phyloP scores from a whole-genome alignment of 2,797 vertebrate species.

The Hafferia zeledoni region DNA sequence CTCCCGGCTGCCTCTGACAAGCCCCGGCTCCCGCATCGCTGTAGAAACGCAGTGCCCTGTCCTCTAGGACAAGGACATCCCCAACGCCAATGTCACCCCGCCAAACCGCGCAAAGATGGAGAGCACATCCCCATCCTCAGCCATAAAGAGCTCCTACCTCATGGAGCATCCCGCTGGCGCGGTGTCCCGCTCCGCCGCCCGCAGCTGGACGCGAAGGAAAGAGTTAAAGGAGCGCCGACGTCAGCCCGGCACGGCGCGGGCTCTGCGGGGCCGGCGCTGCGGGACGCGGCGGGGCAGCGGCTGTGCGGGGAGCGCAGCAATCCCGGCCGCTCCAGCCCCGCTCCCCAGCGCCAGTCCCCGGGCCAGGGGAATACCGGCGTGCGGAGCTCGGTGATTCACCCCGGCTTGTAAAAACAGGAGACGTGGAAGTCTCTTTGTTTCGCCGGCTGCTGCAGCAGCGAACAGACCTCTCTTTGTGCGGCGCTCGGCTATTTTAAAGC shows the following conservation, averaged over 20 bases:
- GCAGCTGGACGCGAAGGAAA: neutral
- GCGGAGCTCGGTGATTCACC: constrained; percentile 39
- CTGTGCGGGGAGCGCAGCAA: no score
- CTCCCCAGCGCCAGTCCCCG: neutral
- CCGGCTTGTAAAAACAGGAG: constrained; percentile 51
- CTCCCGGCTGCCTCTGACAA: neutral
- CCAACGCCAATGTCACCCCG: neutral
- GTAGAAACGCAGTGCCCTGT: neutral
- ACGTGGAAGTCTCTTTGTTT: constrained; percentile 68
- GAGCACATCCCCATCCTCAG: neutral
- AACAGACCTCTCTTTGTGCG: constrained; percentile 69
- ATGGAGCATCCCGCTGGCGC: neutral
- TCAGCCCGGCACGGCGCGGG: neutral
- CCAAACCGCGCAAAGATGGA: rapidly evolving
- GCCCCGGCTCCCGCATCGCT: neutral
- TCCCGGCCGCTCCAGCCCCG: neutral
- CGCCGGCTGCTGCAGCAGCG: constrained; percentile 38
- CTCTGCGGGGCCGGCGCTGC: neutral
- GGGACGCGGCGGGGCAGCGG: neutral
- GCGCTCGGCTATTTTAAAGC: constrained; percentile 62
- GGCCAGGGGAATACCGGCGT: constrained; percentile 7
- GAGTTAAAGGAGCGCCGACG: neutral
- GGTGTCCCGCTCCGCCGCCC: neutral
- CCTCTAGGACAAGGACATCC: neutral
- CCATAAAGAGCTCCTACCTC: neutral